Percentiles rank a stretch among this genome's conserved stretches.
Conservation (phyloP, 2,113 vertebrate genomes). For the Perca fluviatilis region DNA sequence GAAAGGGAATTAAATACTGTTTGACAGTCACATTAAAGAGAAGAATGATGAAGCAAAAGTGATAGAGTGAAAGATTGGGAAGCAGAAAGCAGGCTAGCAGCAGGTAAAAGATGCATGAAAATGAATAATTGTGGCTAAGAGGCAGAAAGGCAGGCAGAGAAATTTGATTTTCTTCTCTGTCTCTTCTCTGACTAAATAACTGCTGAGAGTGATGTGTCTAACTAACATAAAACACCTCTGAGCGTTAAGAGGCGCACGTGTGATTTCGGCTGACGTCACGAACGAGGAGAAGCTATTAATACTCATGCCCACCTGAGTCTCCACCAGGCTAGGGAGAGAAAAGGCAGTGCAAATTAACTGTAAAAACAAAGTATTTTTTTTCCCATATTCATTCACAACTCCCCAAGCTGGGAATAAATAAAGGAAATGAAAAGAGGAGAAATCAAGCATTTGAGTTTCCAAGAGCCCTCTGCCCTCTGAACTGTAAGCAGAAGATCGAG, state of each 20-base stretch:
- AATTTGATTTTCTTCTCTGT: background rate
- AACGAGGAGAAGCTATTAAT: slow-evolving; percentile 72
- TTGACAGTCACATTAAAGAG: slow-evolving; percentile 28
- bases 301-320: slow-evolving; percentile 77
- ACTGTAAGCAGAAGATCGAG: slow-evolving; percentile 37
- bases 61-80: background rate
- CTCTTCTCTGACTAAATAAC: slow-evolving; percentile 50
- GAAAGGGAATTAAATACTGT: slow-evolving; percentile 38
- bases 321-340: slow-evolving; percentile 38
- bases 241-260: slow-evolving; percentile 71
- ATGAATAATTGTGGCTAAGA: slow-evolving; percentile 1
- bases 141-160: slow-evolving; percentile 14
- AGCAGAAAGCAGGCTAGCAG: slow-evolving; percentile 6
- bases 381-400: slow-evolving; percentile 45
- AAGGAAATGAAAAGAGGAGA: slow-evolving; percentile 20
- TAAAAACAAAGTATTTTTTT: slow-evolving; percentile 37
- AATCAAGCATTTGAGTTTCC: slow-evolving; percentile 36
- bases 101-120: slow-evolving; percentile 10
- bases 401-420: background rate
- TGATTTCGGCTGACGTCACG: slow-evolving; percentile 72
- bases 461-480: slow-evolving; percentile 45
- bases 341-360: slow-evolving; percentile 68
- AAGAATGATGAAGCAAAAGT: background rate
- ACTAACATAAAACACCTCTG: slow-evolving; percentile 67
- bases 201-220: slow-evolving; percentile 41